A percentile compares a stretch with the other conserved stretches of the same genome.
These are phyloP conservation scores for Lampris megalopsis DNA, from an alignment of 2,113 vertebrate species.

Conservation along the genomic window DNA sequence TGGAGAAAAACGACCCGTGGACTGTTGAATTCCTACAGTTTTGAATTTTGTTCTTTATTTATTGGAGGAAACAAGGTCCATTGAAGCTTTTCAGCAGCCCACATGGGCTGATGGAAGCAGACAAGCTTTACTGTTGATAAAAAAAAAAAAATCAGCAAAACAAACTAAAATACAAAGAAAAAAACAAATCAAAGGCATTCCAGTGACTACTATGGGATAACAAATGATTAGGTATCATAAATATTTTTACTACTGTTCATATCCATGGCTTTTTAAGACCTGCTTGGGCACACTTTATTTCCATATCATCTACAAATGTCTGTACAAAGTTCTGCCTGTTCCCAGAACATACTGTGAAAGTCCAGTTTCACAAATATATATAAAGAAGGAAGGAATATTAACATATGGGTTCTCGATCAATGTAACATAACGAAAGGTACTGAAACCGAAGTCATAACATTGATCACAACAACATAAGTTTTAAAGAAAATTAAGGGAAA, in stretches of 20 bases:
- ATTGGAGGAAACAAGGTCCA: constrained; percentile 22
- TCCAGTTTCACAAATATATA: constrained; percentile 76
- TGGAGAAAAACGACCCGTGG: constrained; percentile 39
- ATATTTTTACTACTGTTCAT: constrained; percentile 68
- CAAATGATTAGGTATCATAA: constrained; percentile 64
- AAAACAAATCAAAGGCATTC: constrained; percentile 52
- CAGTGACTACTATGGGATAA: constrained; percentile 69
- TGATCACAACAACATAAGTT: constrained; percentile 35
- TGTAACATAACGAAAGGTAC: constrained; percentile 75
- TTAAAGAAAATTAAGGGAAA: constrained; percentile 2
- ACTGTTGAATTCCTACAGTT: constrained; percentile 16
- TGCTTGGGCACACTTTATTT: constrained; percentile 61
- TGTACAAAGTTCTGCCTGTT: constrained; percentile 65
- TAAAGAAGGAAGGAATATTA: constrained; percentile 39
- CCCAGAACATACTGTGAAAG: constrained; percentile 71
- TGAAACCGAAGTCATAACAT: constrained; percentile 55
- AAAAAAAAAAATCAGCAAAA: constrained; percentile 28
- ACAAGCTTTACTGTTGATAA: constrained; percentile 25
- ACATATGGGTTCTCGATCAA: constrained; percentile 55
- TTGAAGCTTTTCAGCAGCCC: constrained; percentile 28
- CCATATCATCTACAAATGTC: constrained; percentile 66
- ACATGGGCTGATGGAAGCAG: neutral
- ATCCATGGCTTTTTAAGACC: constrained; percentile 77
- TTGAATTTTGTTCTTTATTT: constrained; percentile 11
- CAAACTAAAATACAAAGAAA: constrained; percentile 39